These are phyloP conservation scores for Tiphia femorata DNA, from an alignment of 2,888 invertebrate genomes.

Conservation along the genomic window DNA sequence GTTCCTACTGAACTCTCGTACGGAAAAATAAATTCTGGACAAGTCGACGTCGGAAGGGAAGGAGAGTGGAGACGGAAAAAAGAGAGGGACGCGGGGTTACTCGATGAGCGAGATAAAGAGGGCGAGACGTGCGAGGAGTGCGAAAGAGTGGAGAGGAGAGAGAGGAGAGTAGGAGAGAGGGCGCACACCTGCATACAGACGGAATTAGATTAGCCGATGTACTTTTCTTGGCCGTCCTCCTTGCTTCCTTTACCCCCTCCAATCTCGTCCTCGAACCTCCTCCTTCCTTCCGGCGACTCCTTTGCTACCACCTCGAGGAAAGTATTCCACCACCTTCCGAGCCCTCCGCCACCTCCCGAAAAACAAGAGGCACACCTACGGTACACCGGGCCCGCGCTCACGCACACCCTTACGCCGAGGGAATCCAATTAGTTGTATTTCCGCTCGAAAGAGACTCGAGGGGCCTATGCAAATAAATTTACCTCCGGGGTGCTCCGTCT, in stretches of 20 bases:
- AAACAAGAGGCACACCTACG: slow-evolving; percentile 9
- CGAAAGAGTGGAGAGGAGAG: not conserved
- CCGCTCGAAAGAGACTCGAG: slow-evolving; percentile 45
- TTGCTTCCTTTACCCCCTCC: slow-evolving; percentile 10
- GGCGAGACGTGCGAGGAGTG: slow-evolving; percentile 1
- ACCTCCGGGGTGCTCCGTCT: slow-evolving; percentile 23
- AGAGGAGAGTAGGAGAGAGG: slow-evolving; percentile 1
- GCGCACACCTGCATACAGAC: slow-evolving; percentile 34
- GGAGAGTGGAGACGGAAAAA: not conserved
- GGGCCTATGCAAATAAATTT: slow-evolving; percentile 52
- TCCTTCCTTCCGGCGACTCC: not conserved
- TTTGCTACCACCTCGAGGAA: slow-evolving; percentile 14
- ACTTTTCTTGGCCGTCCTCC: slow-evolving; percentile 34
- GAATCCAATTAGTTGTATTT: slow-evolving; percentile 51
- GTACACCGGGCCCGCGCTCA: not conserved
- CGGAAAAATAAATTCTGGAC: slow-evolving; percentile 44
- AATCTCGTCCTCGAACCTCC: not conserved
- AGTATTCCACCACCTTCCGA: not conserved
- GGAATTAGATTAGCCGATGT: slow-evolving; percentile 48
- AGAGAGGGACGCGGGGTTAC: not conserved
- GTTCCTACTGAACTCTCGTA: slow-evolving; percentile 27
- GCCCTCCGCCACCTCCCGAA: not conserved
- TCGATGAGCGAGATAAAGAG: not conserved
- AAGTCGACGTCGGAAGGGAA: slow-evolving; percentile 6
- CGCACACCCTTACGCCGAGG: slow-evolving; percentile 30